Evolutionary conservation across 2,797 vertebrate genomes (phyloP).

Genomic region (Enoplosus armatus): DNA sequence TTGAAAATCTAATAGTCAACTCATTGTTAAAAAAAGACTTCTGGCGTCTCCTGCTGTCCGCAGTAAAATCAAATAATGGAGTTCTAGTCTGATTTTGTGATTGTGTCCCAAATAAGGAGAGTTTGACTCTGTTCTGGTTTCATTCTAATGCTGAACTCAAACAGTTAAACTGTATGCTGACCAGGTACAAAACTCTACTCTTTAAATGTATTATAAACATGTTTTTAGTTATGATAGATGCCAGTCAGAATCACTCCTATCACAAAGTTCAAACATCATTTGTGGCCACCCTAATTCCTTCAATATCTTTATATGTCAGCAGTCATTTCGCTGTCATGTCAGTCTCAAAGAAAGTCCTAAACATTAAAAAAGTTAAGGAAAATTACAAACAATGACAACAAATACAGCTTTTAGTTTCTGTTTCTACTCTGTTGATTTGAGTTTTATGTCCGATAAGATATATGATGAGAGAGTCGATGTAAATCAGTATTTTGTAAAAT

Average conservation of each 20-base stretch:
- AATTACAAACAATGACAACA: background rate
- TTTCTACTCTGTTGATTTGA: slow-evolving; percentile 10
- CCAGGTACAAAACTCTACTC: background rate
- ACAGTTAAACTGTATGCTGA: background rate
- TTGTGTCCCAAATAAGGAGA: background rate
- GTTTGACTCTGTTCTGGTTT: background rate
- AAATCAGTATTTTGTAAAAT: slow-evolving; percentile 88
- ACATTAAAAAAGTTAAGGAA: background rate
- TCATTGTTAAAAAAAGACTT: background rate
- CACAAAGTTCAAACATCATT: background rate
- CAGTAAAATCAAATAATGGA: too few species aligned
- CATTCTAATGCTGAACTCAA: slow-evolving; percentile 2
- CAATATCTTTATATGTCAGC: background rate
- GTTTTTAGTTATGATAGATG: background rate
- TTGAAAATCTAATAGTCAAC: background rate
- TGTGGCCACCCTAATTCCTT: background rate
- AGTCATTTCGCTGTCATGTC: background rate
- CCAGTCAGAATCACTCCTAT: background rate
- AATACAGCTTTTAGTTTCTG: slow-evolving; percentile 6
- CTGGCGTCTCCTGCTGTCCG: too few species aligned
- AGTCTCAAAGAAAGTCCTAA: background rate
- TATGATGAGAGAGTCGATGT: slow-evolving; percentile 85
- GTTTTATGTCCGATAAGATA: slow-evolving; percentile 76
- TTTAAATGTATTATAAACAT: background rate
- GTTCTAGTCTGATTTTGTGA: too few species aligned